Conservation (phyloP, 2,113 vertebrate species). For the Chaetura pelagica region DNA sequence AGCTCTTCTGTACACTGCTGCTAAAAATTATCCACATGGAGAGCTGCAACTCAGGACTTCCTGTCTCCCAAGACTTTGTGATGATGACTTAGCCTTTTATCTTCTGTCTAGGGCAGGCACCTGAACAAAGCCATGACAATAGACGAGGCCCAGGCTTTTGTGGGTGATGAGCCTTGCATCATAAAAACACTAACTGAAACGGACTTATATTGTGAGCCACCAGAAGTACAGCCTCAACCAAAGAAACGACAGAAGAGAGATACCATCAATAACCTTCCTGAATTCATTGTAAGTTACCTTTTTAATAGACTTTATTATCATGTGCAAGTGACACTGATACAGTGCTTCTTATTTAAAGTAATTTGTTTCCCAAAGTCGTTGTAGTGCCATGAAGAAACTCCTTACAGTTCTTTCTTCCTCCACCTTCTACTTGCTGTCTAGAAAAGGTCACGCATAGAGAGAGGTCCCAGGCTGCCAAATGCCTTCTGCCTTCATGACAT, state of each 20-base stretch:
- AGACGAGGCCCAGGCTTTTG: slow-evolving; percentile 88
- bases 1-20: background rate
- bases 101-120: slow-evolving; percentile 84
- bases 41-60: background rate
- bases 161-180: slow-evolving; percentile 85
- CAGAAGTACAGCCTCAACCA: slow-evolving; percentile 82
- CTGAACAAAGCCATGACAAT: slow-evolving; percentile 92
- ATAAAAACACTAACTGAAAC: slow-evolving; percentile 91
- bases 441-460: background rate
- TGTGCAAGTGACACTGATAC: background rate
- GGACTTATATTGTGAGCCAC: slow-evolving; percentile 89
- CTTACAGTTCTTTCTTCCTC: background rate
- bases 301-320: background rate
- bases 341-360: background rate
- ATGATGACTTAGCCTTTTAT: slow-evolving; percentile 8
- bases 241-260: slow-evolving; percentile 88
- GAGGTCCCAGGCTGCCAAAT: background rate
- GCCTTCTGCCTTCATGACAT: background rate
- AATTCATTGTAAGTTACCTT: slow-evolving; percentile 86
- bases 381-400: background rate
- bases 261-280: slow-evolving; percentile 85
- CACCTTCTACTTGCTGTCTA: background rate
- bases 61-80: background rate
- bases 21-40: background rate
- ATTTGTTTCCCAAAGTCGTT: slow-evolving; percentile 7